Evolutionary conservation across 2,113 vertebrate species (phyloP).

Genomic region (Rhineura floridana): DNA sequence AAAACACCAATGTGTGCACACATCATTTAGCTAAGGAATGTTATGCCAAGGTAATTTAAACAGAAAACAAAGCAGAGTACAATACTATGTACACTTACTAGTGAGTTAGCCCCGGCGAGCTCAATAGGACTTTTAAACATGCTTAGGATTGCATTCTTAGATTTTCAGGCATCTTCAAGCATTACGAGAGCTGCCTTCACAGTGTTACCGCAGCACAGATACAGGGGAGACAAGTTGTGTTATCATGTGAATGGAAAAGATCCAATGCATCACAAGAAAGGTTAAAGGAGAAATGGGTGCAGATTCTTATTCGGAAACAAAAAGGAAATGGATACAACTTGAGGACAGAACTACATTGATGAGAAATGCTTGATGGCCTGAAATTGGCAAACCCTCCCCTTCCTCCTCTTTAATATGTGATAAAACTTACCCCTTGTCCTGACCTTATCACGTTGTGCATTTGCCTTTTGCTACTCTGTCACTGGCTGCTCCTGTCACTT

Average conservation of each 20-base stretch:
- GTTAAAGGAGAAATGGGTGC: neutral
- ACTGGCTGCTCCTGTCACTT: neutral
- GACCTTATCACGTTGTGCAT: neutral
- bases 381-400: neutral
- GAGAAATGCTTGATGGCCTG: neutral
- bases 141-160: neutral
- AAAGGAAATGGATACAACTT: conserved; percentile 23
- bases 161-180: neutral
- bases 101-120: no score
- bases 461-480: neutral
- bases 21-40: conserved; percentile 10
- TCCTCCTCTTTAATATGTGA: neutral
- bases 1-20: neutral
- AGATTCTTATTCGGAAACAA: conserved; percentile 44
- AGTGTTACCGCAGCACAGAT: neutral
- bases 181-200: conserved; percentile 35
- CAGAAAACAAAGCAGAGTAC: neutral
- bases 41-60: conserved; percentile 3
- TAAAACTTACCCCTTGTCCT: neutral
- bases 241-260: conserved; percentile 2
- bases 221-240: neutral
- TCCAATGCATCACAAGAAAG: neutral
- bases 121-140: no score
- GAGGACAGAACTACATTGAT: neutral
- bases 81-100: no score